A percentile compares a stretch with the other conserved stretches of the same genome.
Conservation (phyloP, 1,140 invertebrate genomes). For the Ceratitis capitata region DNA sequence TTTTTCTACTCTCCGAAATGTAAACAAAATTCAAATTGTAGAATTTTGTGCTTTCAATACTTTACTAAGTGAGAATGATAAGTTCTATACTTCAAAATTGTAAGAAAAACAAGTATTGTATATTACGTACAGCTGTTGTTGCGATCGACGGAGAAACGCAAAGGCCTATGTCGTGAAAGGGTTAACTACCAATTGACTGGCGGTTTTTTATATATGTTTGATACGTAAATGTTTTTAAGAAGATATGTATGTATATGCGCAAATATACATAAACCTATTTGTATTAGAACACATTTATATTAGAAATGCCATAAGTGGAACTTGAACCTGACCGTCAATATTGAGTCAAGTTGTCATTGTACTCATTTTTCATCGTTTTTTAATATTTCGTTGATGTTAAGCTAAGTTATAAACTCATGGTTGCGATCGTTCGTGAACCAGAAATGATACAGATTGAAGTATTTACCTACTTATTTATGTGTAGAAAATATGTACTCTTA, state of each 20-base stretch:
- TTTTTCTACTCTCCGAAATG: too few relatives aligned
- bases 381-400: neutral
- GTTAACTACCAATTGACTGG: constrained; percentile 27
- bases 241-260: neutral
- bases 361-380: neutral
- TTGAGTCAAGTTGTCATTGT: neutral
- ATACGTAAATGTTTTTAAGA: neutral
- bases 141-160: neutral
- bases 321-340: constrained; percentile 20
- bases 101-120: neutral
- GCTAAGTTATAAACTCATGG: too few relatives aligned
- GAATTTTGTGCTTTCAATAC: too few relatives aligned
- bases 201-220: neutral
- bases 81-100: neutral
- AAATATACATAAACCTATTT: neutral
- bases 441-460: too few relatives aligned
- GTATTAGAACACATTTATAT: neutral
- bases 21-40: too few relatives aligned
- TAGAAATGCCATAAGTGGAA: neutral
- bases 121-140: neutral
- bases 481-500: neutral
- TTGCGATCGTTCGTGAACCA: too few relatives aligned
- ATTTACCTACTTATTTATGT: too few relatives aligned
- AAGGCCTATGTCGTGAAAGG: neutral
- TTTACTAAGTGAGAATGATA: too few relatives aligned